Conservation (phyloP, 2,797 vertebrate genomes). For the Parauchenoglanis punctatus region DNA sequence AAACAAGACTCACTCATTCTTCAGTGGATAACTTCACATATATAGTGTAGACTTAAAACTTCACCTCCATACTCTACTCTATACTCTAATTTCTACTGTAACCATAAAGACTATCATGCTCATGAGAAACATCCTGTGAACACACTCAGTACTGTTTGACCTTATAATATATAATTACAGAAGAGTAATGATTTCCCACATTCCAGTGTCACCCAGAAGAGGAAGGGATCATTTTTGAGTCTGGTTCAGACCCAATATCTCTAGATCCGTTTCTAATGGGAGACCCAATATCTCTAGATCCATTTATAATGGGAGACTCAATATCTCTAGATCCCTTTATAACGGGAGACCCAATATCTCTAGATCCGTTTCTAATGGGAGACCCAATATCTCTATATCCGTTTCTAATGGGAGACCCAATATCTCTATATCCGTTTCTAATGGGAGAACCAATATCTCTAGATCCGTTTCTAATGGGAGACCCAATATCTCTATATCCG, state of each 20-base stretch:
- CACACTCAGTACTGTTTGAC: not conserved
- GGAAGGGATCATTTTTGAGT: not conserved
- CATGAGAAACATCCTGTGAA: not conserved
- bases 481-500: too few relatives aligned
- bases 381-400: too few relatives aligned
- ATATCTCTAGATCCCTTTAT: too few relatives aligned
- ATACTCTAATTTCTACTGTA: not conserved
- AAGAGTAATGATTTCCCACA: not conserved
- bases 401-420: too few relatives aligned
- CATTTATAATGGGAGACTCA: too few relatives aligned
- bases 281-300: too few relatives aligned
- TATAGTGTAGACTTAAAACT: not conserved
- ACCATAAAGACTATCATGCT: not conserved
- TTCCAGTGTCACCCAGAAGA: not conserved
- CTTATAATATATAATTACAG: not conserved
- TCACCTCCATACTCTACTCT: not conserved
- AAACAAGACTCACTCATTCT: not conserved
- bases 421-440: too few relatives aligned
- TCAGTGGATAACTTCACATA: not conserved
- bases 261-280: too few relatives aligned
- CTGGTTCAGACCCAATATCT: not conserved
- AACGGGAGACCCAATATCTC: too few relatives aligned
- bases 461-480: too few relatives aligned
- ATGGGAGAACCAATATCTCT: too few relatives aligned
- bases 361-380: too few relatives aligned